Percentiles rank a stretch among this genome's conserved stretches.
Evolutionary conservation across 2,113 vertebrate genomes (phyloP).

Genomic region (Pipra filicauda): DNA sequence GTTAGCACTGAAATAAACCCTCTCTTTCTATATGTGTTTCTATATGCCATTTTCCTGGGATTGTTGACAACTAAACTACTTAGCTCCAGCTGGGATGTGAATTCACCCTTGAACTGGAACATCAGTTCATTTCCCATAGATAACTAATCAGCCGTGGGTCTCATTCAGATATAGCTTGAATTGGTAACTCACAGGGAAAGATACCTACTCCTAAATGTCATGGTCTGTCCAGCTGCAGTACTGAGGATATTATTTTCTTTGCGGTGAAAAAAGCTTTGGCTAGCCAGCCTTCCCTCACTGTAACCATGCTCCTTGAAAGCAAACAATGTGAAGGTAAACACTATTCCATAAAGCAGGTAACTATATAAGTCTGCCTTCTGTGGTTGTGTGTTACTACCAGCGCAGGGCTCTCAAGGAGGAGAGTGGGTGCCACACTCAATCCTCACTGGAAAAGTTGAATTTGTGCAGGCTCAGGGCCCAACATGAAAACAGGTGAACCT

Average conservation of each 20-base stretch:
- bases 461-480: not conserved
- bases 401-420: not conserved
- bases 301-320: not conserved
- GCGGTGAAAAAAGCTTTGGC: not conserved
- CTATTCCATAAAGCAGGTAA: not conserved
- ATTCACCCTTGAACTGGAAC: not conserved
- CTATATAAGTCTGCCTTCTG: not conserved
- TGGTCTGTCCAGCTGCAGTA: not conserved
- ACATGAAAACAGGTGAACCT: not conserved
- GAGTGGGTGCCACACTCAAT: not conserved
- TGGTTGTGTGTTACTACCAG: not conserved
- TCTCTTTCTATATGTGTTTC: not conserved
- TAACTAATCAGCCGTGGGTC: not conserved
- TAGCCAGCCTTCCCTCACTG: not conserved
- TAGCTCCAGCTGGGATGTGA: not conserved
- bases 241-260: not conserved
- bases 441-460: not conserved
- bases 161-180: not conserved
- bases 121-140: not conserved
- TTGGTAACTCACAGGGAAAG: not conserved
- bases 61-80: not conserved
- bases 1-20: not conserved
- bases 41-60: not conserved
- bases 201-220: not conserved
- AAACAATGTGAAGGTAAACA: not conserved